These are phyloP conservation scores for Lampris megalopsis DNA, from an alignment of 2,113 vertebrate species.

Conservation along the genomic window DNA sequence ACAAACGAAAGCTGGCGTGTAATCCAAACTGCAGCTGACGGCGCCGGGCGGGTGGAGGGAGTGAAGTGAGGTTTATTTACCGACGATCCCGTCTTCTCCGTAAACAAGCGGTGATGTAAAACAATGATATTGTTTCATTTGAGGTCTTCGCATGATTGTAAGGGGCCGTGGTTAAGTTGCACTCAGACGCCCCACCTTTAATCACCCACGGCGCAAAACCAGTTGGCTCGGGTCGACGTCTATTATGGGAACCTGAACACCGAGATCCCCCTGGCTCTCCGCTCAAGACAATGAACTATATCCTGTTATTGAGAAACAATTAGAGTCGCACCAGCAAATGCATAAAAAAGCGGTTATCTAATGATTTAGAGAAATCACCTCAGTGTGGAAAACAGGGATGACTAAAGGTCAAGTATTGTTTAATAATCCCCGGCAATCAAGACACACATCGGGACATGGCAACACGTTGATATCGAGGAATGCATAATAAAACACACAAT, in stretches of 20 bases:
- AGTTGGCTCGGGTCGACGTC: conserved; percentile 23
- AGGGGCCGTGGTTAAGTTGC: not conserved
- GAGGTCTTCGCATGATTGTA: conserved; percentile 3
- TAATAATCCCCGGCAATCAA: not conserved
- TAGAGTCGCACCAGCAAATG: not conserved
- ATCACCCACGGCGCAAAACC: conserved; percentile 22
- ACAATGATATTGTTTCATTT: conserved; percentile 26
- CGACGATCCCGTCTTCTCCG: conserved; percentile 14
- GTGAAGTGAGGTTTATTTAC: conserved; percentile 22
- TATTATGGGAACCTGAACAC: conserved; percentile 13
- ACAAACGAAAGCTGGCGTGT: too few species aligned
- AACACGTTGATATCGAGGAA: not conserved
- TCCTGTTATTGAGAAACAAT: conserved; percentile 51
- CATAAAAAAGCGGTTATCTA: conserved; percentile 14
- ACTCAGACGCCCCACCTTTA: conserved; percentile 21
- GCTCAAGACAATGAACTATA: conserved; percentile 27
- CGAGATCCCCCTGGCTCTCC: conserved; percentile 8
- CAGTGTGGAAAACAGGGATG: conserved; percentile 20
- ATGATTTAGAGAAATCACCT: conserved; percentile 27
- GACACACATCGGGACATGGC: not conserved
- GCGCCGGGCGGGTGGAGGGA: too few species aligned
- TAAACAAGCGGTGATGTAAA: conserved; percentile 8
- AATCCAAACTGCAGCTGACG: too few species aligned
- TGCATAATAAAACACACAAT: conserved; percentile 20
- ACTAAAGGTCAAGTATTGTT: conserved; percentile 20